A percentile compares a stretch with the other conserved stretches of the same genome.
Conservation (phyloP, 1,140 invertebrate species). For the Whitmania pigra region DNA sequence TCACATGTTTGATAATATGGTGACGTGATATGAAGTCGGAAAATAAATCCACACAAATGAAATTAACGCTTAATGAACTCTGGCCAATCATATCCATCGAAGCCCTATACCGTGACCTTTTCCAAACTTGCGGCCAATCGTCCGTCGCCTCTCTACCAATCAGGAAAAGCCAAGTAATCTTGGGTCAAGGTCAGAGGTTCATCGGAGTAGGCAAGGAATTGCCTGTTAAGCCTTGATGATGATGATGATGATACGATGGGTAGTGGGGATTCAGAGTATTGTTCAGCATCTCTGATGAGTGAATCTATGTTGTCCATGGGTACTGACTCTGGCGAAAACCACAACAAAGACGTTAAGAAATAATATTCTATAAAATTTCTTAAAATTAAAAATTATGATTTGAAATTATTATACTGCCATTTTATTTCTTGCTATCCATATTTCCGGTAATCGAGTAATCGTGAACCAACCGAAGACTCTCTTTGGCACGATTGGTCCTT, state of each 20-base stretch:
- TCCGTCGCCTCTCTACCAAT: conserved; percentile 9
- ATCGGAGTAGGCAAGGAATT: conserved; percentile 21
- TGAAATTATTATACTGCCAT: too few relatives aligned
- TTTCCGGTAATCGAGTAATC: neutral
- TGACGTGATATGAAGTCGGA: neutral
- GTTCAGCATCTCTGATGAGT: conserved; percentile 15
- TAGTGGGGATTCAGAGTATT: neutral
- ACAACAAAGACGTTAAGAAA: too few relatives aligned
- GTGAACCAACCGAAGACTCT: conserved; percentile 35
- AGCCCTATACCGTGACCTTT: neutral
- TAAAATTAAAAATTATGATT: too few relatives aligned
- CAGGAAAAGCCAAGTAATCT: conserved; percentile 17
- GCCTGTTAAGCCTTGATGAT: conserved; percentile 5
- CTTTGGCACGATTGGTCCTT: conserved; percentile 33
- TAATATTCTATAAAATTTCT: too few relatives aligned
- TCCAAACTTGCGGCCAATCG: neutral
- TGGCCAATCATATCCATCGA: neutral
- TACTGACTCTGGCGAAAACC: conserved; percentile 19
- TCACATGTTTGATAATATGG: neutral
- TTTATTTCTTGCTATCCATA: neutral
- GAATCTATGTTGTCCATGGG: conserved; percentile 19
- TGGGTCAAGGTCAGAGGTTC: conserved; percentile 22
- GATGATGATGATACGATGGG: neutral
- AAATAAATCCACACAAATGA: neutral
- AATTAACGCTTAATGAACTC: neutral